phyloP scores from a whole-genome alignment of 2,797 vertebrate genomes.

The Centropyge bicolor region DNA sequence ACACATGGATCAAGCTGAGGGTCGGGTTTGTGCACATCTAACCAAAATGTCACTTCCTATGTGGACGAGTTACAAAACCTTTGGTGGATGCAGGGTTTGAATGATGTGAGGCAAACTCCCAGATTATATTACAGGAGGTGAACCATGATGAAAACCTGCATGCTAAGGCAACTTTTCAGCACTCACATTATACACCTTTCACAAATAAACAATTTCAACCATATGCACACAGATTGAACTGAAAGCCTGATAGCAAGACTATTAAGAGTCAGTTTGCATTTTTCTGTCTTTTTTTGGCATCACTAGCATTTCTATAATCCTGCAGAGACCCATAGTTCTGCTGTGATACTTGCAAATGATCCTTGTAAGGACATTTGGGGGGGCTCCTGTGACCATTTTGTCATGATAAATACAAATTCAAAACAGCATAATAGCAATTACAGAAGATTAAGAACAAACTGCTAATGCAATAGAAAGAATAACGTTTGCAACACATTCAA shows the following conservation, averaged over 20 bases:
- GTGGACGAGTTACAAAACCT: neutral
- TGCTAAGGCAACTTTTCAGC: neutral
- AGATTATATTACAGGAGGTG: neutral
- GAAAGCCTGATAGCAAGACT: neutral
- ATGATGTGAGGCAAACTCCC: neutral
- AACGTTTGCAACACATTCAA: neutral
- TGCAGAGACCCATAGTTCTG: constrained; percentile 44
- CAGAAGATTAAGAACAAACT: too few relatives aligned
- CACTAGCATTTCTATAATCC: neutral
- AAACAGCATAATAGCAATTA: rapidly evolving
- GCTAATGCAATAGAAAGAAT: neutral
- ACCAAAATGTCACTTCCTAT: too few relatives aligned
- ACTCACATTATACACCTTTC: too few relatives aligned
- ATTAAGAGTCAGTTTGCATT: neutral
- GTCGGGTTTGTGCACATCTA: too few relatives aligned
- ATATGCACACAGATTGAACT: neutral
- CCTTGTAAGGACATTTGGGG: neutral
- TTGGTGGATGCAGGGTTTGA: neutral
- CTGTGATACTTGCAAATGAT: constrained; percentile 34
- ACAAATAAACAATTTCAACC: neutral
- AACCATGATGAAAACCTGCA: neutral
- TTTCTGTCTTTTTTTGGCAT: neutral
- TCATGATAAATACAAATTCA: too few relatives aligned
- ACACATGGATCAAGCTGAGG: neutral
- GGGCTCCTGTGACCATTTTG: constrained; percentile 1